Base-by-base conservation (phyloP, 1,140 invertebrate species). In the Heliconius congener region DNA sequence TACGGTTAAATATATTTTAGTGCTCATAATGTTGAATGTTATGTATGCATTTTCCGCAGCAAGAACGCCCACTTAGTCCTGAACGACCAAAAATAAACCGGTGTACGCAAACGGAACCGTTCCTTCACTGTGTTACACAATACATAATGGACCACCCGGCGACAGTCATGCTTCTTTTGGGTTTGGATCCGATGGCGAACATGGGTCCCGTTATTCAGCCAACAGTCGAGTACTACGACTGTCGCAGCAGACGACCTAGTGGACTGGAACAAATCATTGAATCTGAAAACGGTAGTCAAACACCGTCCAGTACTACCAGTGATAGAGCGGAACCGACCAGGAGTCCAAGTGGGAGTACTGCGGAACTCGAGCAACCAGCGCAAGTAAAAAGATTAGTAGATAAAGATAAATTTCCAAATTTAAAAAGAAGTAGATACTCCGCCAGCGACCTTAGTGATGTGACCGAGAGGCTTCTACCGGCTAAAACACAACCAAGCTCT, bases 111-210 rank as follows among this genome's bases (percentile, higher is more conserved):
- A 95, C 94, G 4, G 94, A 95, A 76, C 93, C 92, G 46, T 93
- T 95, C 80, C 87, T 95, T 8, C 94, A 95, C 74, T 89, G 88
- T 73, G 91, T 95, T 18, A 95, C 94, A 8, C 94, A 95, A 77
- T 95, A 95, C 77, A 95, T 95, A 52, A 87, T 94, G 81, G 94
- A 95, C 74, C 93, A 95, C 79, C 94, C 94, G n/a, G 93, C 92
- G 0, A 95, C 94, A 1, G 94, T 95, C 13, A 95, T 95, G 94
- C 85, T 95, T 5, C 85, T 95, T 0, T 83, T 95, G 3, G 94
- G 94, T 11, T 82, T 95, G 27, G 94, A 95, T 27, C 94, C 94
- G 2, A 91, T 94, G 88, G 86, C 88, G 9, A 92, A 87, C 73
- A 80, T 93, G 3, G 75, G 90, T 8, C 90, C 93, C 2, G 91